These are phyloP conservation scores for Speoplatyrhinus poulsoni DNA, from an alignment of 2,113 vertebrate species.

Conservation along the genomic window DNA sequence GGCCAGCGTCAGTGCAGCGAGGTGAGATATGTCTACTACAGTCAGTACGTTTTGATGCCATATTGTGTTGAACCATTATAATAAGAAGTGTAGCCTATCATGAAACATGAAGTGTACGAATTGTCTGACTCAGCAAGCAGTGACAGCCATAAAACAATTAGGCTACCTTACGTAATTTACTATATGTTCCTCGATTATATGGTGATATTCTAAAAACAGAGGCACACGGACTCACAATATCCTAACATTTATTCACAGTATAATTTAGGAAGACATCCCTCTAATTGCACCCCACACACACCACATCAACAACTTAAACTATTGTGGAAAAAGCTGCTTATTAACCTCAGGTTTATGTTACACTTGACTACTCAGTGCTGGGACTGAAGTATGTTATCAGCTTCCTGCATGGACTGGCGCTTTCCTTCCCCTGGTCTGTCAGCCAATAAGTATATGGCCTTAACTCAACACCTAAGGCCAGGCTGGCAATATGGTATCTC, in stretches of 20 bases:
- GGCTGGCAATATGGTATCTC: constrained; percentile 28
- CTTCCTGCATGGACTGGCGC: constrained; percentile 65
- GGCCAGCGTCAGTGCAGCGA: constrained; percentile 61
- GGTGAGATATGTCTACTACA: constrained; percentile 52
- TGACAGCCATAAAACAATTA: background rate
- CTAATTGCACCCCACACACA: background rate
- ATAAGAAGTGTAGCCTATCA: background rate
- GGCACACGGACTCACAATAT: background rate
- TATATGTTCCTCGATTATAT: background rate
- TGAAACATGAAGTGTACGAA: background rate
- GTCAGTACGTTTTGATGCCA: background rate
- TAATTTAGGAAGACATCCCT: too few species aligned
- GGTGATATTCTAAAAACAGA: background rate
- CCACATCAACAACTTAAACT: background rate
- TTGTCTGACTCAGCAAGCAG: background rate
- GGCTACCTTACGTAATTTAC: background rate
- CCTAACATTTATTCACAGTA: background rate
- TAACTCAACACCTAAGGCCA: constrained; percentile 48
- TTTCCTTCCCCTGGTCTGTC: constrained; percentile 66
- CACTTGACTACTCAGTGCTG: constrained; percentile 33
- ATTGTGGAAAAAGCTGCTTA: background rate
- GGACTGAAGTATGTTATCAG: constrained; percentile 57
- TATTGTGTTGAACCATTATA: background rate
- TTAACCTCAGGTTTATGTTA: constrained; percentile 41
- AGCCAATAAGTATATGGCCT: background rate